Evolutionary conservation across 2,113 vertebrate genomes (phyloP), one percentile per base, ranked within the genome.

Genomic region (Cyprinodon tularosa): DNA sequence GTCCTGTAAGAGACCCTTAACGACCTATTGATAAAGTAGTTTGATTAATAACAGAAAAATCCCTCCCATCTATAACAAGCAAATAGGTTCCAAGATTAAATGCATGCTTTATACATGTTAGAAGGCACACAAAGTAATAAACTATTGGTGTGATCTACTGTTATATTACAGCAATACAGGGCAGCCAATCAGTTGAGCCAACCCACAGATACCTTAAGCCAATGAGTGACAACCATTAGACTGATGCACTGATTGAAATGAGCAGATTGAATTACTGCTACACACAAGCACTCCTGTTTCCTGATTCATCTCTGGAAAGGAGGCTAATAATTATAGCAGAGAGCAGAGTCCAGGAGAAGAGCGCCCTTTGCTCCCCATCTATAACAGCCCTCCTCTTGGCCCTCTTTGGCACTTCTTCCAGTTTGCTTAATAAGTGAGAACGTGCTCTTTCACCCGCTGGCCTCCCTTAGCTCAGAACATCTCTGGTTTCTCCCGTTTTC

Each of bases 251-350:
- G 15, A 48, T 80, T 69, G 64, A 66, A 78, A 81, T 63, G 62
- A 7, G 12, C 29, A 14, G 29, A 7, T 10, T 53, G 50, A 53
- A 53, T 53, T 20, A 57, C 2, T n/a, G 20, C 50, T 29, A 20
- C 38, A 40, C 7, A 3, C 8, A 42, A 15, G 15, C 45, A 8
- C 8, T 10, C 38, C 37, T 14, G 9, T 67, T 50, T 71, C 20
- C 71, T 68, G 42, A 2, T 66, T 66, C 60, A n/a, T 72, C 71
- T 20, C 29, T 14, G 42, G 6, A 61, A 47, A 76, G 44, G 40
- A 79, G 72, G 77, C 76, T 86, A 89, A 89, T 88, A 75, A 87
- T 90, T 90, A 91, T 77, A 82, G 12, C 44, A 48, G 66, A 71
- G 82, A 73, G 1, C 80, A 88, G 69, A 86, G 86, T 87, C 83